Evolutionary conservation across 2,797 vertebrate species (phyloP).

Genomic region (Lagocephalus sceleratus): DNA sequence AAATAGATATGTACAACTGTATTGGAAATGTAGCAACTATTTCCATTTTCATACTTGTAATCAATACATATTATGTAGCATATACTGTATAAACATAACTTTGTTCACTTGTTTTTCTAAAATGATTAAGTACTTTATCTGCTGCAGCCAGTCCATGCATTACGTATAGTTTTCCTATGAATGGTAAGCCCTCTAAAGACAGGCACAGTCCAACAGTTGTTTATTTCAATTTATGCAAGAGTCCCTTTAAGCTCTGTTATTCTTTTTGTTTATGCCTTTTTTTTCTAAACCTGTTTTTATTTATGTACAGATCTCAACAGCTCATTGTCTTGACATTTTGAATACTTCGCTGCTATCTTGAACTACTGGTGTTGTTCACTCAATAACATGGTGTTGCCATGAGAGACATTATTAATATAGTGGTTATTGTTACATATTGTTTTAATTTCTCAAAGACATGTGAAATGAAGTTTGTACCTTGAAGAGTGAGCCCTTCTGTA

Average conservation of each 20-base stretch:
- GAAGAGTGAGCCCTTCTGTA: conserved; percentile 72
- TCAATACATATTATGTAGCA: conserved; percentile 85
- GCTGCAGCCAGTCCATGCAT: conserved; percentile 76
- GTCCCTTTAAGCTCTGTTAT: conserved; percentile 78
- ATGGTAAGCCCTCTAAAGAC: conserved; percentile 71
- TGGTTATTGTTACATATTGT: conserved; percentile 67
- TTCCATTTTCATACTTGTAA: conserved; percentile 86
- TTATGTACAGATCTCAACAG: conserved; percentile 75
- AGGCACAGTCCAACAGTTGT: conserved; percentile 70
- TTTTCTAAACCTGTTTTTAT: conserved; percentile 67
- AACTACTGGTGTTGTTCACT: conserved; percentile 75
- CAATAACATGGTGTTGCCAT: conserved; percentile 57
- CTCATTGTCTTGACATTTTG: conserved; percentile 71
- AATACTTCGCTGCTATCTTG: conserved; percentile 79
- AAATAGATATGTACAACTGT: conserved; percentile 83
- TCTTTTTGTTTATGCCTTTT: conserved; percentile 64
- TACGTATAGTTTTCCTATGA: conserved; percentile 69
- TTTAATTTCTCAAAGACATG: conserved; percentile 57
- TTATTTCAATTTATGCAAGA: conserved; percentile 78
- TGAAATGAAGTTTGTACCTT: conserved; percentile 71
- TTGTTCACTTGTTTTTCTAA: conserved; percentile 78
- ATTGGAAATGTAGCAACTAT: conserved; percentile 85
- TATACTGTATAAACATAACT: conserved; percentile 81
- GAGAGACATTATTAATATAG: conserved; percentile 64
- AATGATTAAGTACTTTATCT: conserved; percentile 78